Percentiles rank a stretch among this genome's conserved stretches.
phyloP scores from a whole-genome alignment of 2,888 invertebrate species.

The Epicampocera succincta region DNA sequence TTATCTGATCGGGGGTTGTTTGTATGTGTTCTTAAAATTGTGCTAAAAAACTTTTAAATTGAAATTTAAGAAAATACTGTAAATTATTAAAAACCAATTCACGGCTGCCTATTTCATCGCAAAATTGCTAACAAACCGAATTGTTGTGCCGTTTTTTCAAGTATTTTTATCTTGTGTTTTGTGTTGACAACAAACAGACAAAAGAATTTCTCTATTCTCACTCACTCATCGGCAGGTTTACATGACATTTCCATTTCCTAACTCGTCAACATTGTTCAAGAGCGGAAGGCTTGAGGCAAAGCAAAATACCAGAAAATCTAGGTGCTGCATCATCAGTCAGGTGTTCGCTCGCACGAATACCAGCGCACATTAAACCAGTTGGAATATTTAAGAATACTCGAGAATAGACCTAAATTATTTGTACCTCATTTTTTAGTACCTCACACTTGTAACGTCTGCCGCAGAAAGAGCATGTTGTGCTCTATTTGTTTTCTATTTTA shows the following conservation, averaged over 20 bases:
- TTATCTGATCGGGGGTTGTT: no score
- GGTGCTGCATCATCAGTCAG: constrained; percentile 38
- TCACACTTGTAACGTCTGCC: not conserved
- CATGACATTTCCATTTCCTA: constrained; percentile 64
- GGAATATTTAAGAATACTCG: constrained; percentile 28
- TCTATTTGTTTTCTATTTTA: no score
- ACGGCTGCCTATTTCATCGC: no score
- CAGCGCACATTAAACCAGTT: not conserved
- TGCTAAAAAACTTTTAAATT: no score
- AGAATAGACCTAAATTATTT: constrained; percentile 42
- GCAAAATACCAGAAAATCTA: constrained; percentile 38
- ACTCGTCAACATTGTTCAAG: constrained; percentile 27
- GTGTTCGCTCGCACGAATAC: not conserved
- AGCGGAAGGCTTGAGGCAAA: constrained; percentile 57
- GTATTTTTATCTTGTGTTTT: constrained; percentile 3
- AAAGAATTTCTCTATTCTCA: not conserved
- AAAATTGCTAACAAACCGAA: constrained; percentile 25
- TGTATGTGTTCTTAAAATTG: no score
- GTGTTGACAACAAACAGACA: not conserved
- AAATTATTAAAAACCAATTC: no score
- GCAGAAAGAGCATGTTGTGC: not conserved
- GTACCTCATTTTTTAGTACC: constrained; percentile 5
- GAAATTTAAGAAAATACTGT: no score
- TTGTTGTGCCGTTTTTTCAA: constrained; percentile 32
- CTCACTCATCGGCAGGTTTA: constrained; percentile 22